phyloP scores from a whole-genome alignment of 2,113 vertebrate species.

The Spilogale gracilis region DNA sequence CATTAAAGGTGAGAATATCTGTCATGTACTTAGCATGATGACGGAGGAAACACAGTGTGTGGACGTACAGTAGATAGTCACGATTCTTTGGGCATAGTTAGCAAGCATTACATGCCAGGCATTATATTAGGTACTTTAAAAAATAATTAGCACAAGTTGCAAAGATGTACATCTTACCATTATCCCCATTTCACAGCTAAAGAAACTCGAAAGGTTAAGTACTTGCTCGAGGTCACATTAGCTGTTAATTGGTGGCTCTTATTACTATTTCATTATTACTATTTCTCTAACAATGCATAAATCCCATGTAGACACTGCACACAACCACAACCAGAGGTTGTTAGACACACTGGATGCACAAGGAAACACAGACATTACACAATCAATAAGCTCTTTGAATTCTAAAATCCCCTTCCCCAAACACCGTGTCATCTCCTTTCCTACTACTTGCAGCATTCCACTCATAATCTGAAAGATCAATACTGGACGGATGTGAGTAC shows the following conservation, averaged over 20 bases:
- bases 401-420: not conserved
- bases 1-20: not conserved
- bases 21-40: not conserved
- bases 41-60: not conserved
- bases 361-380: not conserved
- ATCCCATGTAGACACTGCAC: not conserved
- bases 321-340: not conserved
- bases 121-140: not conserved
- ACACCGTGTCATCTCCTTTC: not conserved
- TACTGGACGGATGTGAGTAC: not conserved
- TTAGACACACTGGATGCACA: not conserved
- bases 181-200: not conserved
- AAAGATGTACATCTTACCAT: not conserved
- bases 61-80: not conserved
- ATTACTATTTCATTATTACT: not conserved
- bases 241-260: not conserved
- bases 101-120: not conserved
- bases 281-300: not conserved
- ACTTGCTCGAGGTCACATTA: not conserved
- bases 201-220: slow-evolving; percentile 4
- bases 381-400: not conserved
- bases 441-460: not conserved
- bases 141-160: not conserved
- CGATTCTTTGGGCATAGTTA: not conserved
- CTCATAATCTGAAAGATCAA: not conserved